Conservation (phyloP, 2,888 invertebrate species). For the Spialia ferax region DNA sequence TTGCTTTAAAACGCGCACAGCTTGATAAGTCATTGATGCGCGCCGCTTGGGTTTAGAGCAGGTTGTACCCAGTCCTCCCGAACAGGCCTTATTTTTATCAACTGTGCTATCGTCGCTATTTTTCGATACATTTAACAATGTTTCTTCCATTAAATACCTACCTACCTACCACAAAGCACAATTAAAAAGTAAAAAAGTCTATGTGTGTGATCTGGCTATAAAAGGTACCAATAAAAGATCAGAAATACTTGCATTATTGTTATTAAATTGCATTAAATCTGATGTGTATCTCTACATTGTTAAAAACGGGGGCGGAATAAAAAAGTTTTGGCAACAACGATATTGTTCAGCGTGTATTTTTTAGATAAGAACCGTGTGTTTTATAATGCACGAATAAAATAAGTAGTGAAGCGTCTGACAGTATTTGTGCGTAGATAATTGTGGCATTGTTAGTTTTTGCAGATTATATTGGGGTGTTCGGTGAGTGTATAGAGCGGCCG, state of each 20-base stretch:
- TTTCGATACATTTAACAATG: background rate
- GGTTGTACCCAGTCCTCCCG: no score
- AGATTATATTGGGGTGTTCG: constrained; percentile 70
- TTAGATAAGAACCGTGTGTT: constrained; percentile 46
- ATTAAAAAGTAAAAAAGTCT: constrained; percentile 5
- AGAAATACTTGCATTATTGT: constrained; percentile 67
- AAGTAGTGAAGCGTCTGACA: constrained; percentile 43
- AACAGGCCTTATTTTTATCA: no score
- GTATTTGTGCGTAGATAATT: constrained; percentile 48
- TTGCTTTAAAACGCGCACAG: no score
- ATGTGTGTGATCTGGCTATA: constrained; percentile 28
- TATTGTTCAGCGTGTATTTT: constrained; percentile 36
- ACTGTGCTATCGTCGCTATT: no score
- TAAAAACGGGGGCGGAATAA: constrained; percentile 34
- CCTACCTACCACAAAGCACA: background rate
- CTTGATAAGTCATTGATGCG: no score
- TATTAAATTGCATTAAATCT: constrained; percentile 79
- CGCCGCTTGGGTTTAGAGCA: no score
- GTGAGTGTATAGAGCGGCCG: constrained; percentile 53
- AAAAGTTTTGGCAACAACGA: constrained; percentile 41
- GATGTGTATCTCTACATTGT: constrained; percentile 22
- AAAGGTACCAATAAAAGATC: constrained; percentile 23
- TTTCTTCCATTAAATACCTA: background rate
- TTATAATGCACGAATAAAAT: constrained; percentile 45
- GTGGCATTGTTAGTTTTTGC: constrained; percentile 75